phyloP scores from a whole-genome alignment of 2,113 vertebrate genomes.

The Clarias macrocephalus region DNA sequence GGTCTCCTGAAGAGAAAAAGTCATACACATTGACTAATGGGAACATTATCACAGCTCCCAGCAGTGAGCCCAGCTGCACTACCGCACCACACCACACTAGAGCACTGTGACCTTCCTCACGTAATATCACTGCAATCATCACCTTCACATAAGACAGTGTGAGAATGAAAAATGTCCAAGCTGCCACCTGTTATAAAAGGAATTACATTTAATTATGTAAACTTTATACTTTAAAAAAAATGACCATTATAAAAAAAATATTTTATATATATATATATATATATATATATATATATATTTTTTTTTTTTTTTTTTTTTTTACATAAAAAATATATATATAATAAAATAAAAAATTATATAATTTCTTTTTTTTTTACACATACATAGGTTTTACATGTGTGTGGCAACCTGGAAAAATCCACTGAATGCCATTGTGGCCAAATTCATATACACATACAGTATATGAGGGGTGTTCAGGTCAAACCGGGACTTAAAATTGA shows the following conservation, averaged over 20 bases:
- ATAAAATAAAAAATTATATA: too few relatives aligned
- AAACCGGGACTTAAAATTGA: too few relatives aligned
- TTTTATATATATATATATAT: too few relatives aligned
- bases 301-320: too few relatives aligned
- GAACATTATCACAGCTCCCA: constrained; percentile 78
- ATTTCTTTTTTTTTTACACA: too few relatives aligned
- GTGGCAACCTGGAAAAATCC: neutral
- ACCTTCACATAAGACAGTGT: constrained; percentile 80
- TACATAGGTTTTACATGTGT: too few relatives aligned
- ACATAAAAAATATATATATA: too few relatives aligned
- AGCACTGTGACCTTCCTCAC: constrained; percentile 79
- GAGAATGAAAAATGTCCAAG: constrained; percentile 76
- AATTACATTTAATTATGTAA: neutral
- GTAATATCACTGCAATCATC: constrained; percentile 77
- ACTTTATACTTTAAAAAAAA: neutral
- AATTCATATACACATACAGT: neutral
- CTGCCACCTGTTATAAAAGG: constrained; percentile 66
- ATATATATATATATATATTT: too few relatives aligned
- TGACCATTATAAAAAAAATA: too few relatives aligned
- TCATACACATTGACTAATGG: constrained; percentile 75
- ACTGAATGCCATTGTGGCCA: neutral
- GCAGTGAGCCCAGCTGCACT: constrained; percentile 82
- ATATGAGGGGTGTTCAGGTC: too few relatives aligned
- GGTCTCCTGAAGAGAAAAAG: constrained; percentile 74
- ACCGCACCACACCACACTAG: constrained; percentile 82